These are phyloP conservation scores for Silurus glanis DNA, from an alignment of 2,113 vertebrate genomes.

Conservation along the genomic window DNA sequence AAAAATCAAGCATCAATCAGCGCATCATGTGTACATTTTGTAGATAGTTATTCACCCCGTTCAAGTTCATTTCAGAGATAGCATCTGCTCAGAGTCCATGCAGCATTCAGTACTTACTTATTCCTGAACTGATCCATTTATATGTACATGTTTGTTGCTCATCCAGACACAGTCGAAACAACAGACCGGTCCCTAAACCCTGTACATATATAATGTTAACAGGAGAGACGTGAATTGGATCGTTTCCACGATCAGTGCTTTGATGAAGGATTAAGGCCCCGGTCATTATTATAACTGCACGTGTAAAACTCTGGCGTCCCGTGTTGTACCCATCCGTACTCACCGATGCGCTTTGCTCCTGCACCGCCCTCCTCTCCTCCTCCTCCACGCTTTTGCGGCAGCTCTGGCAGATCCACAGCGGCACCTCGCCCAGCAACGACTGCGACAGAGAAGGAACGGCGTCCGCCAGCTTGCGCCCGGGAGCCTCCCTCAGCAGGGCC, in stretches of 20 bases:
- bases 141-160: too few relatives aligned
- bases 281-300: too few relatives aligned
- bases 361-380: slow-evolving; percentile 87
- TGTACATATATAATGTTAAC: background rate
- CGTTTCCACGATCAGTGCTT: background rate
- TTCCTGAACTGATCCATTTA: too few relatives aligned
- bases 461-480: slow-evolving; percentile 83
- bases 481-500: slow-evolving; percentile 90
- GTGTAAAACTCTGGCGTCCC: background rate
- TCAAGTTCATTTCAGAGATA: background rate
- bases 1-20: background rate
- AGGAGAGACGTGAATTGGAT: background rate
- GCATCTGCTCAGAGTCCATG: background rate
- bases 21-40: too few relatives aligned
- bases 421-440: slow-evolving; percentile 95
- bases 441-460: slow-evolving; percentile 93
- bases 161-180: too few relatives aligned
- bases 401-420: slow-evolving; percentile 98
- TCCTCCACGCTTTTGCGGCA: slow-evolving; percentile 97
- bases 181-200: background rate
- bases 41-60: too few relatives aligned
- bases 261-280: background rate
- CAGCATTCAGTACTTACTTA: too few relatives aligned
- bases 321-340: slow-evolving; percentile 18
- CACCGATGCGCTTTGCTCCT: slow-evolving; percentile 87